Evolutionary conservation across 1,140 invertebrate genomes (phyloP).

Genomic region (Halesus radiatus): DNA sequence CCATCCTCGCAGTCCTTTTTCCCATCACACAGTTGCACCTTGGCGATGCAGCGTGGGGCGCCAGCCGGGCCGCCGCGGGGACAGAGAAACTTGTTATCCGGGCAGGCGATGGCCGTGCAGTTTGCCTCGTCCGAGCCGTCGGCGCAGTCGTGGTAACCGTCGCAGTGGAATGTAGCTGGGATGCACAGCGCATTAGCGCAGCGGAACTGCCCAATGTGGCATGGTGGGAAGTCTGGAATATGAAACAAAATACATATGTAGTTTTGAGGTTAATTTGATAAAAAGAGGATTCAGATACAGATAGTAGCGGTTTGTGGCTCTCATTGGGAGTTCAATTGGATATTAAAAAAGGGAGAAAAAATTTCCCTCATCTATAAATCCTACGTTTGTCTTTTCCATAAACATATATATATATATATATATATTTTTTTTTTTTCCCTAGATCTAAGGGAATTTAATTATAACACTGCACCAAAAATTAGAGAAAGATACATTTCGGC

Average conservation of each 20-base stretch:
- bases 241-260: neutral
- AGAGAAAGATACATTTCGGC: no score
- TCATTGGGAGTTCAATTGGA: no score
- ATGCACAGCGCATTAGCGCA: slow-evolving; percentile 96
- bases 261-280: no score
- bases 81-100: slow-evolving; percentile 93
- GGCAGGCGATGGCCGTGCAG: slow-evolving; percentile 90
- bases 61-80: slow-evolving; percentile 80
- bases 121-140: slow-evolving; percentile 92
- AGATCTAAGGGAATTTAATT: no score
- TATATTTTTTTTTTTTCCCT: no score
- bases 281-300: no score
- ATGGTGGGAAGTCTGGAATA: slow-evolving; percentile 86
- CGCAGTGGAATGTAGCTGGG: slow-evolving; percentile 85
- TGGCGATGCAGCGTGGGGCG: slow-evolving; percentile 88
- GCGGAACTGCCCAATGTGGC: slow-evolving; percentile 91
- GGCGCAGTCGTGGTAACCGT: slow-evolving; percentile 86
- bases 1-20: slow-evolving; percentile 91
- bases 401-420: no score
- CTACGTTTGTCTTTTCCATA: no score
- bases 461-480: no score
- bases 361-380: no score
- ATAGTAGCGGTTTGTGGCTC: no score
- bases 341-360: no score
- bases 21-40: slow-evolving; percentile 90